Conservation (phyloP, 2,888 invertebrate genomes). For the Panopea generosa region DNA sequence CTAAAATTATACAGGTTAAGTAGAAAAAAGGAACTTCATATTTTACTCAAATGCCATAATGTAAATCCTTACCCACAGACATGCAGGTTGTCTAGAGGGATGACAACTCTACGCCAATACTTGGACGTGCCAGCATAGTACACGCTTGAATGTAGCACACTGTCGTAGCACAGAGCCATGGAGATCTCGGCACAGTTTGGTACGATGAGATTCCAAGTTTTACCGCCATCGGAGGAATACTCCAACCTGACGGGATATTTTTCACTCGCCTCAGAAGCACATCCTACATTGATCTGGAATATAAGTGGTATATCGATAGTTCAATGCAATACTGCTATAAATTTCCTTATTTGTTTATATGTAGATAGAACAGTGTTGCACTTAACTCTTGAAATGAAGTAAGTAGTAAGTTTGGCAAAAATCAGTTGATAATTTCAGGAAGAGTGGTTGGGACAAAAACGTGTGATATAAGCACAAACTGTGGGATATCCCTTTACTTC, state of each 20-base stretch:
- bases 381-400: too few species aligned
- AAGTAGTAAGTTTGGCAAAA: too few species aligned
- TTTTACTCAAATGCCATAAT: too few species aligned
- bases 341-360: too few species aligned
- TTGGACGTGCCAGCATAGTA: constrained; percentile 84
- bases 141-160: constrained; percentile 79
- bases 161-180: constrained; percentile 80
- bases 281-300: constrained; percentile 85
- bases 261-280: constrained; percentile 79
- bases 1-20: too few species aligned
- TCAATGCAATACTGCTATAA: neutral
- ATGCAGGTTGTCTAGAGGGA: constrained; percentile 82
- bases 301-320: too few species aligned
- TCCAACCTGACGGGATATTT: constrained; percentile 84
- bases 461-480: too few species aligned
- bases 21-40: too few species aligned
- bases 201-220: constrained; percentile 83
- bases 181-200: constrained; percentile 78
- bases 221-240: constrained; percentile 84
- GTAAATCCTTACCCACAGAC: constrained; percentile 85
- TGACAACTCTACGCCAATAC: constrained; percentile 83
- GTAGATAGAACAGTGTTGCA: too few species aligned
- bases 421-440: too few species aligned
- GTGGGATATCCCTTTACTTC: too few species aligned
- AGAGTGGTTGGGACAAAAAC: too few species aligned